phyloP scores from a whole-genome alignment of 2,888 invertebrate species.

The Timema podura region DNA sequence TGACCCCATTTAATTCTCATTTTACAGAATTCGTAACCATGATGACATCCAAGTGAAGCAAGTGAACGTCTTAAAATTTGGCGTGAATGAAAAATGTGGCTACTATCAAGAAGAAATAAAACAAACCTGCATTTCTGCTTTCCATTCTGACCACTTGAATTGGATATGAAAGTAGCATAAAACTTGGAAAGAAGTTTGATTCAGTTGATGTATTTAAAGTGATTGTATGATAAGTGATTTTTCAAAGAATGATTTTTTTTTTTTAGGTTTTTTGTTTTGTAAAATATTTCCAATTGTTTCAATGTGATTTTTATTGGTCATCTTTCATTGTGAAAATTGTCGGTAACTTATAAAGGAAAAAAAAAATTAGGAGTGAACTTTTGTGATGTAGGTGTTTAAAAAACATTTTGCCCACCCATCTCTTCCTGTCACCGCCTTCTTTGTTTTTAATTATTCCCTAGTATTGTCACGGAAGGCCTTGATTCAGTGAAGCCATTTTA shows the following conservation, averaged over 20 bases:
- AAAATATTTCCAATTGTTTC: conserved; percentile 26
- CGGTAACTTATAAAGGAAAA: conserved; percentile 27
- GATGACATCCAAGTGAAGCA: conserved; percentile 95
- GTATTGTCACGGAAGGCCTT: conserved; percentile 30
- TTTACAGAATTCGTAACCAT: conserved; percentile 95
- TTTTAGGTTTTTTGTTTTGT: conserved; percentile 30
- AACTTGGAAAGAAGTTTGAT: conserved; percentile 32
- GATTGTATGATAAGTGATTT: conserved; percentile 33
- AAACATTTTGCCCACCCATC: no score
- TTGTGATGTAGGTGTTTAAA: conserved; percentile 33
- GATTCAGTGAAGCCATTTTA: conserved; percentile 27
- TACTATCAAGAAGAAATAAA: conserved; percentile 32
- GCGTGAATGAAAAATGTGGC: conserved; percentile 35
- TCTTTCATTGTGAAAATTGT: conserved; percentile 34
- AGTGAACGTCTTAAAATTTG: conserved; percentile 32
- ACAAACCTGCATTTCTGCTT: conserved; percentile 40
- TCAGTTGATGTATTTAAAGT: conserved; percentile 34
- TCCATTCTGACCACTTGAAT: conserved; percentile 38
- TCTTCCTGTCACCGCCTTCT: no score
- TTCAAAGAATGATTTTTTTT: conserved; percentile 24
- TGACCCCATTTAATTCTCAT: conserved; percentile 40
- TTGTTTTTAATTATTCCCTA: conserved; percentile 32
- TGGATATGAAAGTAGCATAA: conserved; percentile 36
- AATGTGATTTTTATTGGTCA: conserved; percentile 34
- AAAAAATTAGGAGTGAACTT: conserved; percentile 33